Conservation (phyloP, 1,140 invertebrate genomes). For the Kradibia gibbosae region DNA sequence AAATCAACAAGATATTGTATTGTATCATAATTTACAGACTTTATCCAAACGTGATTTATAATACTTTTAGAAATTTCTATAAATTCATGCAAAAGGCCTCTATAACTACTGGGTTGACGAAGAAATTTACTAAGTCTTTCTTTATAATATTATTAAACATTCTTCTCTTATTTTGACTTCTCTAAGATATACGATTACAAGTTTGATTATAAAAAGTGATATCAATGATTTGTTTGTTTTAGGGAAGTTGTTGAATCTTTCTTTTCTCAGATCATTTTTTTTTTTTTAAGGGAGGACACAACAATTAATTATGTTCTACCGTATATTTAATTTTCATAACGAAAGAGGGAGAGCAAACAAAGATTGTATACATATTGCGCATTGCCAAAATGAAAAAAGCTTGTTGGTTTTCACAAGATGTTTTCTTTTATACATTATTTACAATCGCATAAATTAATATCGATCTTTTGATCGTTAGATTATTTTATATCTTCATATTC, state of each 20-base stretch:
- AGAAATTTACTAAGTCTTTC: conserved; percentile 42
- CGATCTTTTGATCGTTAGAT: conserved; percentile 40
- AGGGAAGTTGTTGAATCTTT: no score
- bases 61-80: conserved; percentile 60
- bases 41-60: conserved; percentile 55
- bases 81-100: conserved; percentile 61
- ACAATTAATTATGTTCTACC: conserved; percentile 39
- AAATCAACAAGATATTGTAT: conserved; percentile 40
- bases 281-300: neutral
- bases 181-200: conserved; percentile 45
- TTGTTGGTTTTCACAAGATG: conserved; percentile 25
- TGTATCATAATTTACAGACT: conserved; percentile 53
- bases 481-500: conserved; percentile 22
- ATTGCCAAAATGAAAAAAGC: conserved; percentile 45
- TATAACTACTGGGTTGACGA: conserved; percentile 52
- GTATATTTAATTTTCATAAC: conserved; percentile 27
- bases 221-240: conserved; percentile 23
- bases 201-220: conserved; percentile 48
- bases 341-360: conserved; percentile 24
- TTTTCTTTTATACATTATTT: conserved; percentile 51
- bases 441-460: conserved; percentile 51
- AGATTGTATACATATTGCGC: conserved; percentile 47
- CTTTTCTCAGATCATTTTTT: conserved; percentile 37
- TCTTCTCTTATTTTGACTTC: conserved; percentile 39
- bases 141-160: conserved; percentile 28